These are phyloP conservation scores for Heliconius hortense DNA, from an alignment of 2,888 invertebrate genomes.

Conservation along the genomic window DNA sequence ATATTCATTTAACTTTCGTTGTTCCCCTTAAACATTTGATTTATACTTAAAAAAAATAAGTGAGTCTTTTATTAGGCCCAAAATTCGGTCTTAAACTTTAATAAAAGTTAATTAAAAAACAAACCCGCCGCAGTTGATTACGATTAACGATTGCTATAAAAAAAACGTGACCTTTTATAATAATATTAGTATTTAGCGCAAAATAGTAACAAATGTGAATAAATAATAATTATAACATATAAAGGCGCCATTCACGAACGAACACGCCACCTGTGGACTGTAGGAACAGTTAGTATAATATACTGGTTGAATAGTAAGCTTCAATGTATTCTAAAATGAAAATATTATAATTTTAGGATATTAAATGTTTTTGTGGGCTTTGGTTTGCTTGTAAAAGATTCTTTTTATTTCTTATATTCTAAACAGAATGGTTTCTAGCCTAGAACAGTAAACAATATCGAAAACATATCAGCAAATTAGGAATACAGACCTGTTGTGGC, in stretches of 20 bases:
- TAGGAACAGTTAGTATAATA: not conserved
- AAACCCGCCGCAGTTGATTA: slow-evolving; percentile 15
- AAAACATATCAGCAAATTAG: too few species aligned
- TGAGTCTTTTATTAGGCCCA: slow-evolving; percentile 3
- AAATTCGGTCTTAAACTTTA: not conserved
- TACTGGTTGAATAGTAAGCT: not conserved
- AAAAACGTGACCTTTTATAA: slow-evolving; percentile 30
- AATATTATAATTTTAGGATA: not conserved
- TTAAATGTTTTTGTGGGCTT: not conserved
- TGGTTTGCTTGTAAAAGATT: not conserved
- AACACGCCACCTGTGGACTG: slow-evolving; percentile 34
- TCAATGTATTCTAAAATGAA: not conserved
- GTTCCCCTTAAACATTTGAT: slow-evolving; percentile 2
- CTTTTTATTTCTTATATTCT: not conserved
- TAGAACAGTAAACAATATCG: not conserved
- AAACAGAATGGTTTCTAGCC: not conserved
- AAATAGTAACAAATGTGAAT: slow-evolving; percentile 26
- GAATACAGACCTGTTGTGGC: too few species aligned
- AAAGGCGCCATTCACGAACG: slow-evolving; percentile 5
- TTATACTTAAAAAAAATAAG: not conserved
- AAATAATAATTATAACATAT: slow-evolving; percentile 31
- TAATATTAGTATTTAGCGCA: slow-evolving; percentile 9
- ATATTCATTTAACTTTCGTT: not conserved
- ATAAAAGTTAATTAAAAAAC: slow-evolving; percentile 25
- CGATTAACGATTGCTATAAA: slow-evolving; percentile 17